Percentiles rank a stretch among this genome's conserved stretches.
phyloP scores from a whole-genome alignment of 1,140 invertebrate species.

The Doryteuthis pealeii region DNA sequence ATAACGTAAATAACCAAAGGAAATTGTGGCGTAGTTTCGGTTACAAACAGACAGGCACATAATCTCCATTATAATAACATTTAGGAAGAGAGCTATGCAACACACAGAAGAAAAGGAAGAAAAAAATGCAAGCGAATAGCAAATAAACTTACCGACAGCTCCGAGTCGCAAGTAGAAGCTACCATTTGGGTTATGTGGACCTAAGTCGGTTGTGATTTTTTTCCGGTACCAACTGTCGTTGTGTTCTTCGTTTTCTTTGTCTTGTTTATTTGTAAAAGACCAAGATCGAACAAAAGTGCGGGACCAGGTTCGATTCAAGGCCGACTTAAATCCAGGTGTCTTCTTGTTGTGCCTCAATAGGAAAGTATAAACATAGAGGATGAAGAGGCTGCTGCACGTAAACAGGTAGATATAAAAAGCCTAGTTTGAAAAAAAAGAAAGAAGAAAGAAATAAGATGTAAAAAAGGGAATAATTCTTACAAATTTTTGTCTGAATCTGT shows the following conservation, averaged over 20 bases:
- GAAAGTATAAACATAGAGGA: constrained; percentile 96
- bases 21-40: no score
- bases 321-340: neutral
- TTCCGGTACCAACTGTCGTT: constrained; percentile 10
- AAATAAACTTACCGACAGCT: constrained; percentile 80
- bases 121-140: no score
- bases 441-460: constrained; percentile 19
- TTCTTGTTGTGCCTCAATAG: constrained; percentile 65
- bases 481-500: no score
- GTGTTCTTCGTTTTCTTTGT: neutral
- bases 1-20: no score
- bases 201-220: constrained; percentile 26
- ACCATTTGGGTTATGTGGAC: constrained; percentile 63
- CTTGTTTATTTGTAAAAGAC: neutral
- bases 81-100: no score
- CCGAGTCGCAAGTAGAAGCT: constrained; percentile 95
- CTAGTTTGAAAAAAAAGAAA: constrained; percentile 72
- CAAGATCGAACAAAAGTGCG: constrained; percentile 10
- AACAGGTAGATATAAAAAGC: constrained; percentile 97
- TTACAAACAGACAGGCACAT: no score
- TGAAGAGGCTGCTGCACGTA: constrained; percentile 89
- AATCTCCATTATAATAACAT: no score
- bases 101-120: no score
- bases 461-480: neutral
- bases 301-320: neutral